Evolutionary conservation across 2,797 vertebrate genomes (phyloP), one percentile per base, ranked within the genome.

Genomic region (Melanotaenia nigrans): DNA sequence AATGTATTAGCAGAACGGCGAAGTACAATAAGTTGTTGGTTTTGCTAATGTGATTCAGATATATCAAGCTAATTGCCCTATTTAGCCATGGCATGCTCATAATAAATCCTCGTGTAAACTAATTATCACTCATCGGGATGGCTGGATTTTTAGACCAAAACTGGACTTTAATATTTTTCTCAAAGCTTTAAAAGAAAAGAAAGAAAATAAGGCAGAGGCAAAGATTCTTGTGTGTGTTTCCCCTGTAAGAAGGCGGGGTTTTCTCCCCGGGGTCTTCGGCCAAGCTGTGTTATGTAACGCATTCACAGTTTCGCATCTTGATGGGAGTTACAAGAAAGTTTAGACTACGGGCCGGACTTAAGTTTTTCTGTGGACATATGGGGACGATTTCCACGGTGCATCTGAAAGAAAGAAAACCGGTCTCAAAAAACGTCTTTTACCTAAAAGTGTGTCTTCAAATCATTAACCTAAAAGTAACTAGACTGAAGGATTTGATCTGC

Each of bases 281-380:
- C 83, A 78, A 85, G 78, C 72, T 71, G 78, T 65, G 86, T 93
- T 93, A 92, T 85, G 92, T 90, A 93, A 92, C 80, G 18, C 68
- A 84, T 65, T 58, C 79, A 47, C 68, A 55, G 72, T 76, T 75
- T 76, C 68, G 75, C 83, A 77, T 84, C 80, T 78, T 79, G 71
- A 84, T 81, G 81, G 65, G 65, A 76, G 65, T 61, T 63, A 54
- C 60, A 54, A 33, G 18, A 68, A 73, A 75, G 75, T 89, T 83
- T 75, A 66, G 49, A 51, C 70, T 57, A 61, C 38, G 12, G 13
- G 10, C 63, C 71, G 45, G 60, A 33, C 30, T 73, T 14, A 14
- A 53, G 36, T 38, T 1, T 28, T 30, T 33, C 56, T n/a, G 47
- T 51, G 61, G 55, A 70, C 71, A 65, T 62, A 66, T 40, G 22